phyloP scores from a whole-genome alignment of 1,140 invertebrate genomes.

The Lerema accius region DNA sequence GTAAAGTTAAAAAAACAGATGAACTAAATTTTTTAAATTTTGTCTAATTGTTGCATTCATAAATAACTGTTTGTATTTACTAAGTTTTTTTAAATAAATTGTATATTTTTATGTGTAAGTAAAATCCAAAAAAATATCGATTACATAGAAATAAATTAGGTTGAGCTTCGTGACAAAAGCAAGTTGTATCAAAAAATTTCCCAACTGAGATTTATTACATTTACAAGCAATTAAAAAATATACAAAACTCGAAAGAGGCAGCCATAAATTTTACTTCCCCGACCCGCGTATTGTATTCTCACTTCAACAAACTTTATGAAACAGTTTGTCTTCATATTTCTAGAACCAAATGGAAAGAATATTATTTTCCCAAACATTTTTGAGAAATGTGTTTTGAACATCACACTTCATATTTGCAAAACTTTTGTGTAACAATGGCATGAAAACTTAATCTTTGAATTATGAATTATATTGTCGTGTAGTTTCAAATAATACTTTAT shows the following conservation, averaged over 20 bases:
- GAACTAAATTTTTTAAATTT: no score
- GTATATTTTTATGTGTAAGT: no score
- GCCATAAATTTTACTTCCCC: slow-evolving; percentile 14
- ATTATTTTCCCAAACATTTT: slow-evolving; percentile 3
- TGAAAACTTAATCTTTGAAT: neutral
- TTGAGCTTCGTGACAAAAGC: no score
- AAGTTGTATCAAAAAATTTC: neutral
- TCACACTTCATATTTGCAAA: neutral
- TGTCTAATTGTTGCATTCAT: no score
- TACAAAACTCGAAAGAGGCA: slow-evolving; percentile 1
- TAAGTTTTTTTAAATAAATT: no score
- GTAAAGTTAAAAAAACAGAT: no score
- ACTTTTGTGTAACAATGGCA: neutral
- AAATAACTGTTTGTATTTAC: no score
- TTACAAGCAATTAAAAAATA: slow-evolving; percentile 14
- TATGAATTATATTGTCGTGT: no score
- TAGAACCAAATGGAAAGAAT: slow-evolving; percentile 12
- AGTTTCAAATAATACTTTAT: no score
- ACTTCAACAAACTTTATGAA: slow-evolving; percentile 23
- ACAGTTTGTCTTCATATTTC: slow-evolving; percentile 19
- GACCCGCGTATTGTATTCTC: slow-evolving; percentile 16
- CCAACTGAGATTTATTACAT: slow-evolving; percentile 8
- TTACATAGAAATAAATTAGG: no score
- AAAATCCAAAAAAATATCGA: no score
- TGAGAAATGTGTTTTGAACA: slow-evolving; percentile 11